Conservation (phyloP, 2,888 invertebrate species). For the Tenthredo distinguenda region DNA sequence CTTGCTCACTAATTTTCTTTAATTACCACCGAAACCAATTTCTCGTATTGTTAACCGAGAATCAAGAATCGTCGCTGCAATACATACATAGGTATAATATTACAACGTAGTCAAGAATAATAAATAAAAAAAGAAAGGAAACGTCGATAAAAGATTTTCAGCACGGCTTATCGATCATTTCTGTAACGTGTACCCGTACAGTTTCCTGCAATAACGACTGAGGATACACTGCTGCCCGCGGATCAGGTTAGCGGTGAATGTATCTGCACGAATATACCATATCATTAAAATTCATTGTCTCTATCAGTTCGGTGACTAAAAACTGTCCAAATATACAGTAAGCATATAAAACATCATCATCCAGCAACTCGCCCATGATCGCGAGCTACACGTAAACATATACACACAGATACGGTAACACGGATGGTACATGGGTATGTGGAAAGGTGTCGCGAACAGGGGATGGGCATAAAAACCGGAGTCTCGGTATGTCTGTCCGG, state of each 20-base stretch:
- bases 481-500: neutral
- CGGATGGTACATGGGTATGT: neutral
- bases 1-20: conserved; percentile 36
- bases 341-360: neutral
- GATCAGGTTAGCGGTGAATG: neutral
- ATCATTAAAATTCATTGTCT: neutral
- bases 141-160: neutral
- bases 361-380: neutral
- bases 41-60: neutral
- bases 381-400: neutral
- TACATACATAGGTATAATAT: conserved; percentile 31
- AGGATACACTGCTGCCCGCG: neutral
- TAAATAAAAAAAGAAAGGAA: neutral
- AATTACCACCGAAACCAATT: conserved; percentile 2
- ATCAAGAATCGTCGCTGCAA: neutral
- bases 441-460: conserved; percentile 42
- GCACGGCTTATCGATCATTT: neutral
- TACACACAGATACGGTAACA: neutral
- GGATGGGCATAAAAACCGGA: neutral
- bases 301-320: neutral
- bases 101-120: neutral
- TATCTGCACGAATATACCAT: neutral
- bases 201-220: neutral
- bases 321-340: neutral
- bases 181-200: neutral